Conservation (phyloP, 1,140 invertebrate genomes). For the Drosophila miranda region DNA sequence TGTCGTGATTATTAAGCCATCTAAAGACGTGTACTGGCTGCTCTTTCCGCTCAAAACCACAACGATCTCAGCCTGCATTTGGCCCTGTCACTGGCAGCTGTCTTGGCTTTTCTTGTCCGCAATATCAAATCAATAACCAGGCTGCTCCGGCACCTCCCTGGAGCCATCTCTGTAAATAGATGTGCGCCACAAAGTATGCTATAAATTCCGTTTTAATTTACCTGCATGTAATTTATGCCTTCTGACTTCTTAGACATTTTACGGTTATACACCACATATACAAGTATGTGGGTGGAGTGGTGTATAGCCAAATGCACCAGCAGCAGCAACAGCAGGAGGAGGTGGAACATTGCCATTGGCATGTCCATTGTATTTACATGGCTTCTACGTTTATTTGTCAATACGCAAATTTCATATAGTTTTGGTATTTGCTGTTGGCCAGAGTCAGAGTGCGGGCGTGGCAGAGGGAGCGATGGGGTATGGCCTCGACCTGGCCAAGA, state of each 20-base stretch:
- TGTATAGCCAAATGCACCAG: slow-evolving; percentile 10
- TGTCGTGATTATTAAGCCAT: too few species aligned
- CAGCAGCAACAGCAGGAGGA: not conserved
- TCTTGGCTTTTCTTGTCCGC: slow-evolving; percentile 35
- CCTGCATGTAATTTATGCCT: slow-evolving; percentile 80
- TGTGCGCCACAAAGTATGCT: slow-evolving; percentile 76
- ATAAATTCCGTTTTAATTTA: slow-evolving; percentile 81
- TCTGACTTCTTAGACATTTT: slow-evolving; percentile 78
- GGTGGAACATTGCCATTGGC: slow-evolving; percentile 67
- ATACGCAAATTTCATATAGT: slow-evolving; percentile 80
- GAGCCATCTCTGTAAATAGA: slow-evolving; percentile 61
- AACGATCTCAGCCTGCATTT: slow-evolving; percentile 22
- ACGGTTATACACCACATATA: not conserved
- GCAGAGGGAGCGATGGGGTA: slow-evolving; percentile 35
- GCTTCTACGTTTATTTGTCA: slow-evolving; percentile 77
- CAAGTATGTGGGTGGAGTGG: not conserved
- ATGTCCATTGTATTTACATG: slow-evolving; percentile 79
- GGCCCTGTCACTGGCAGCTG: slow-evolving; percentile 37
- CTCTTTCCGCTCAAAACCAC: slow-evolving; percentile 30
- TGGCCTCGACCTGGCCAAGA: slow-evolving; percentile 54
- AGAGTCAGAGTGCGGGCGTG: slow-evolving; percentile 14
- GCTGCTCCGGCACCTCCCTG: slow-evolving; percentile 21
- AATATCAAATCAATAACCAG: slow-evolving; percentile 49
- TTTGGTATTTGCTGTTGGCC: slow-evolving; percentile 38
- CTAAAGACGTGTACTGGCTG: too few species aligned